phyloP scores from a whole-genome alignment of 1,140 invertebrate genomes.

The Sinonovacula constricta region DNA sequence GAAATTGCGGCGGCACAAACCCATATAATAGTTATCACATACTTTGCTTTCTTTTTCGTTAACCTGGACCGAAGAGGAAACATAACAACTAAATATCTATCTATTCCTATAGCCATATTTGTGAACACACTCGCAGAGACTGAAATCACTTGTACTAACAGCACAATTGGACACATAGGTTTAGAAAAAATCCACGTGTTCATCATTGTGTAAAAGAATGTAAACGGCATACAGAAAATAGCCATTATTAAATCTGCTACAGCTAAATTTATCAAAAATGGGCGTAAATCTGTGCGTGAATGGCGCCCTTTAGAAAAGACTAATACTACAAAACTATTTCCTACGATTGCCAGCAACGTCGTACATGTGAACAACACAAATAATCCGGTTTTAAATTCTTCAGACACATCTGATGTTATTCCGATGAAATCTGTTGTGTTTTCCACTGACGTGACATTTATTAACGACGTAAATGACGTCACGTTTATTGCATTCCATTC shows the following conservation, averaged over 20 bases:
- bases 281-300: slow-evolving; percentile 71
- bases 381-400: slow-evolving; percentile 59
- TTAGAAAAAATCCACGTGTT: slow-evolving; percentile 75
- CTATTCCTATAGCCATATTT: slow-evolving; percentile 77
- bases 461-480: not conserved
- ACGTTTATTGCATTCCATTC: not conserved
- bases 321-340: slow-evolving; percentile 74
- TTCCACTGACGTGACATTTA: not conserved
- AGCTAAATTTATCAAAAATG: slow-evolving; percentile 90
- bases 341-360: slow-evolving; percentile 68
- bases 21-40: slow-evolving; percentile 80
- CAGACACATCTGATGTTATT: not conserved
- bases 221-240: slow-evolving; percentile 79
- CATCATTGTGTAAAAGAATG: slow-evolving; percentile 72
- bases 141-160: slow-evolving; percentile 71
- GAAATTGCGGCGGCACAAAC: slow-evolving; percentile 76
- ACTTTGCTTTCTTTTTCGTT: slow-evolving; percentile 63
- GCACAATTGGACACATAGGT: slow-evolving; percentile 75
- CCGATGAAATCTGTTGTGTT: not conserved
- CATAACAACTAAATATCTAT: slow-evolving; percentile 72
- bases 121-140: slow-evolving; percentile 75
- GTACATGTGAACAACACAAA: slow-evolving; percentile 71
- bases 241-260: slow-evolving; percentile 77
- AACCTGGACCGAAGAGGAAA: slow-evolving; percentile 71
- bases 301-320: slow-evolving; percentile 70